Base-by-base conservation (phyloP, 2,888 invertebrate species). In the Parelbella ahira region DNA sequence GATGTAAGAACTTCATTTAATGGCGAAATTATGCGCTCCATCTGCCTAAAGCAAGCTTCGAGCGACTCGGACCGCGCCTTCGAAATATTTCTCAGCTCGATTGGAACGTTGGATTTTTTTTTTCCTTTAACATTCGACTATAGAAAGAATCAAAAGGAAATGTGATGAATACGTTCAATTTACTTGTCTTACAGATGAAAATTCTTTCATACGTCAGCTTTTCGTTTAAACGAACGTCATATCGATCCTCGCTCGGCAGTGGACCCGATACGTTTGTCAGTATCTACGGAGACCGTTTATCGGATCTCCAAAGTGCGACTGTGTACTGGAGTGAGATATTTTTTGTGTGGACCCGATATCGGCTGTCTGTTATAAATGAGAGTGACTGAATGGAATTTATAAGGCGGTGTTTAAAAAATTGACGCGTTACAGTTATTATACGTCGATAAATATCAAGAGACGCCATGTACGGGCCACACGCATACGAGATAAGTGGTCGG, bases 351-450 rank as follows among this genome's bases (percentile, higher is more conserved):
- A 57, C 54, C 53, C 45, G 51, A 55, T 59, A 55, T 27, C 27
- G 33, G 42, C 23, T 37, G 46, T 37, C 51, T 42, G 49, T 54
- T 49, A 55, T 49, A 50, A 54, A 56, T 56, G 49, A 34, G 28
- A 30, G 23, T 39, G 34, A 43, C 49, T 45, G 42, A 46, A 45
- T 25, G 41, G 48, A 48, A 53, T 49, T 50, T 49, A 36, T 50
- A 57, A 50, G 51, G 49, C 42, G 37, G 46, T 32, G 42, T 49
- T 53, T 51, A 54, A 39, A 24, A 56, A 45, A 3, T 44, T 50
- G 44, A 50, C 46, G 44, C 49, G 54, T 51, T 56, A 53, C 58
- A 50, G 53, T 53, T 60, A 58, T 47, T 50, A 47, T 41, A 30
- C 11, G n/a, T 30, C 23, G 54, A 57, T 54, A 50, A 45, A 4